These are phyloP conservation scores for Dromas ardeola DNA, from an alignment of 2,113 vertebrate species.

Conservation along the genomic window DNA sequence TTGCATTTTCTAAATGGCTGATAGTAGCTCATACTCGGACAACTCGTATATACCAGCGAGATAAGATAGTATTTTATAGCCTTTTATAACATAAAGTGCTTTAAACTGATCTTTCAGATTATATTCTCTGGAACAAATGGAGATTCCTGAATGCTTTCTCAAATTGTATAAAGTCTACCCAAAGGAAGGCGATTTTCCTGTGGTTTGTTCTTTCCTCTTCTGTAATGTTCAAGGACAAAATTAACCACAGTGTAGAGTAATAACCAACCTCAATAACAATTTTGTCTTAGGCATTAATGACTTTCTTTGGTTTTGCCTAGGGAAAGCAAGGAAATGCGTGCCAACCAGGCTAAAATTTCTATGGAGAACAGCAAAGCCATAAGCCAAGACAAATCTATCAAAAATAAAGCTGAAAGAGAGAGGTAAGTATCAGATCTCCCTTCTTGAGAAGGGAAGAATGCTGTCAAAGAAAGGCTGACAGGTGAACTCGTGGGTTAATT, in stretches of 20 bases:
- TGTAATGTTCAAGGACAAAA: neutral
- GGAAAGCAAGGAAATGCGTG: constrained; percentile 97
- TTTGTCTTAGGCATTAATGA: neutral
- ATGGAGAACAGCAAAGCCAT: constrained; percentile 99
- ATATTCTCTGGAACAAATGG: neutral
- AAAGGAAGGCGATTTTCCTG: neutral
- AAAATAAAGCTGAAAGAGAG: constrained; percentile 98
- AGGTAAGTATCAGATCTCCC: constrained; percentile 76
- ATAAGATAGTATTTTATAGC: neutral
- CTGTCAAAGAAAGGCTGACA: neutral
- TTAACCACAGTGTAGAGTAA: neutral
- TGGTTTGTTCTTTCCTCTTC: neutral
- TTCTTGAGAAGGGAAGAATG: neutral
- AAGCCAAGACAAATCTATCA: constrained; percentile 97
- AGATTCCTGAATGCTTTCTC: neutral
- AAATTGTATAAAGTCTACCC: neutral
- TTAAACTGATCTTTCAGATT: neutral
- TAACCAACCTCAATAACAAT: neutral
- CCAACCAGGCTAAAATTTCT: constrained; percentile 96
- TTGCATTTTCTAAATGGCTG: neutral
- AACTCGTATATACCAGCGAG: neutral
- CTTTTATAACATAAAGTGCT: neutral
- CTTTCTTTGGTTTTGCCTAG: constrained; percentile 68
- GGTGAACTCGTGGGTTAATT: neutral
- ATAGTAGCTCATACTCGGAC: neutral